Evolutionary conservation across 2,113 vertebrate genomes (phyloP).

Genomic region (Etheostoma spectabile): DNA sequence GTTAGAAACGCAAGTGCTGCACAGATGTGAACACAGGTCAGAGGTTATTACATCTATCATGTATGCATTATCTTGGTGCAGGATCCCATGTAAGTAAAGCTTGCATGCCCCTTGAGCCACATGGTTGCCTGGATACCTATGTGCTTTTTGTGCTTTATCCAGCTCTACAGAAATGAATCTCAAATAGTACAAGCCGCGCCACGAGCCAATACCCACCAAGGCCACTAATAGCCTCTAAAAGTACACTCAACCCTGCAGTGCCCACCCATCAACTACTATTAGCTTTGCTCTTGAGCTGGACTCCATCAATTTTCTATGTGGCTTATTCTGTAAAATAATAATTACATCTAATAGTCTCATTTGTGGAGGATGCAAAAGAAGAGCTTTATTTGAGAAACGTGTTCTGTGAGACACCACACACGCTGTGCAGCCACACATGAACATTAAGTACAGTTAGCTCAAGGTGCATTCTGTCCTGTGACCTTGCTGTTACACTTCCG

Average conservation of each 20-base stretch:
- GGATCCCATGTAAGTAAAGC: conserved; percentile 42
- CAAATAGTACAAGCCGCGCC: conserved; percentile 22
- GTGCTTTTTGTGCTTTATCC: conserved; percentile 47
- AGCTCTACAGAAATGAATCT: conserved; percentile 44
- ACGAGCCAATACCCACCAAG: conserved; percentile 43
- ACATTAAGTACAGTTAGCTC: conserved; percentile 81
- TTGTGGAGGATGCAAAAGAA: conserved; percentile 35
- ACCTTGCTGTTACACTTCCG: conserved; percentile 85
- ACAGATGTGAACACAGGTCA: conserved; percentile 55
- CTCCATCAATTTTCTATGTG: conserved; percentile 15
- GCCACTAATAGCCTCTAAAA: conserved; percentile 45
- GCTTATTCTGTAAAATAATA: background rate
- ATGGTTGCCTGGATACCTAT: conserved; percentile 39
- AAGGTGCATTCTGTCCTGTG: conserved; percentile 82
- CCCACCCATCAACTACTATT: conserved; percentile 35
- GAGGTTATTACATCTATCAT: conserved; percentile 57
- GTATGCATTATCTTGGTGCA: conserved; percentile 44
- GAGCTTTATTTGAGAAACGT: conserved; percentile 15
- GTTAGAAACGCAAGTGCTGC: conserved; percentile 52
- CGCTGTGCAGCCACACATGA: conserved; percentile 39
- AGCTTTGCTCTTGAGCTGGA: conserved; percentile 31
- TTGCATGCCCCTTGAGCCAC: conserved; percentile 36
- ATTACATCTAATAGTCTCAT: conserved; percentile 23
- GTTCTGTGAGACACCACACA: conserved; percentile 17
- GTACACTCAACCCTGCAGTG: conserved; percentile 36